Base-by-base conservation (phyloP, 2,113 vertebrate genomes). In the Xenotilapia caudafasciata region DNA sequence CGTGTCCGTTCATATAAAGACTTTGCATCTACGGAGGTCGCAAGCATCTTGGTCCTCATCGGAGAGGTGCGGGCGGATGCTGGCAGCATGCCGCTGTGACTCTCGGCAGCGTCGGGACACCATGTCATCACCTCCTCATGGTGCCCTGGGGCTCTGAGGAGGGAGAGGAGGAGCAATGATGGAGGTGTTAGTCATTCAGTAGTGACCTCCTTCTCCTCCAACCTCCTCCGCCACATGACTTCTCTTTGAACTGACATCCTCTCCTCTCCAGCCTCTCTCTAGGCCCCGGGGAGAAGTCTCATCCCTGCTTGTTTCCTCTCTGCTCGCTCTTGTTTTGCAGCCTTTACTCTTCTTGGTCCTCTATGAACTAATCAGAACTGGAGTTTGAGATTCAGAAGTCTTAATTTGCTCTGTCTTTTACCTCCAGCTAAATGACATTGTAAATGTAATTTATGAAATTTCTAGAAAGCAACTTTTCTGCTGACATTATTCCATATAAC, bases 101-200 rank as follows among this genome's bases (percentile, higher is more conserved):
- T 93, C 83, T 79, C 14, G 7, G 56, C 70, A 12, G 83, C 9
- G 31, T 49, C 14, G 21, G 60, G 49, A 86, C 81, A 9, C 79
- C 1, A 28, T 93, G 91, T 93, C 92, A 92, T 91, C 93, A 85
- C 91, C 90, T 92, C 92, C 51, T 79, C 90, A 7, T 3, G 1
- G 42, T 51, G 40, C 82, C 93, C 88, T 5, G 21, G 82, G 92
- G 92, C 83, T 31, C 2, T 31, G 4, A 73, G 49, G 82, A 88
- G 17, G 56, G 47, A 1, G 21, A 45, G 80, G 56, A 82, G 83
- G 42, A 82, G 80, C 33, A 4, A n/a, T 17, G 87, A 86, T 88
- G 85, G 68, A 85, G 88, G 88, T 90, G 92, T 94, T 91, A 92
- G 73, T 89, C 92, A 91, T 88, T 82, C 90, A 65, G 83, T 54